These are phyloP conservation scores for Chalcis sispes DNA, from an alignment of 2,888 invertebrate genomes.

Conservation along the genomic window DNA sequence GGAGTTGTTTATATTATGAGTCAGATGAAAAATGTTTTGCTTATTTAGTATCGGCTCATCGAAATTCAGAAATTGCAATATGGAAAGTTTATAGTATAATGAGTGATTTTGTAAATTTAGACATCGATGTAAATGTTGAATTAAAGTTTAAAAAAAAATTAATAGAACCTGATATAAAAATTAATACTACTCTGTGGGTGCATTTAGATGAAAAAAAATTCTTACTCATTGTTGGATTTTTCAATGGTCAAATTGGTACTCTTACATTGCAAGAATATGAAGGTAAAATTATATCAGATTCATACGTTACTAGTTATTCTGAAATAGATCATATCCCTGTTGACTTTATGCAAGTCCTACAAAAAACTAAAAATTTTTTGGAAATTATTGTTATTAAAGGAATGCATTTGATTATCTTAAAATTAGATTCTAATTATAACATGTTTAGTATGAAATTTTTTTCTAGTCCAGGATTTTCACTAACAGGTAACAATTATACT, in stretches of 20 bases:
- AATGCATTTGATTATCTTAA: slow-evolving; percentile 62
- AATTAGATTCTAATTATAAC: slow-evolving; percentile 60
- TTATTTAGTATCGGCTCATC: slow-evolving; percentile 67
- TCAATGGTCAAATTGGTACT: slow-evolving; percentile 66
- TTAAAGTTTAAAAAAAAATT: slow-evolving; percentile 57
- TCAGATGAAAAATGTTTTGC: slow-evolving; percentile 60
- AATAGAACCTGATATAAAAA: slow-evolving; percentile 56
- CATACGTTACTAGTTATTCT: slow-evolving; percentile 58
- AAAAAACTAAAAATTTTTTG: slow-evolving; percentile 52
- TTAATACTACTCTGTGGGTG: slow-evolving; percentile 67
- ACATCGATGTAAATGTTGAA: slow-evolving; percentile 33
- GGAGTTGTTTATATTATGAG: slow-evolving; percentile 66
- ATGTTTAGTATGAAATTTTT: slow-evolving; percentile 60
- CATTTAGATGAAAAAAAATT: slow-evolving; percentile 57
- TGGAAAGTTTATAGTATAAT: slow-evolving; percentile 65
- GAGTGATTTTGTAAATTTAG: slow-evolving; percentile 42
- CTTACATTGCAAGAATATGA: slow-evolving; percentile 59
- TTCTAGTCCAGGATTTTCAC: slow-evolving; percentile 64
- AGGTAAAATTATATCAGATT: slow-evolving; percentile 45
- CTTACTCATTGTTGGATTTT: slow-evolving; percentile 67
- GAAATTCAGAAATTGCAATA: slow-evolving; percentile 67
- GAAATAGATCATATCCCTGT: slow-evolving; percentile 64
- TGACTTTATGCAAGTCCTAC: slow-evolving; percentile 59
- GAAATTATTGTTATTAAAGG: slow-evolving; percentile 66
- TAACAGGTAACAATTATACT: slow-evolving; percentile 66